A percentile compares a stretch with the other conserved stretches of the same genome.
Conservation (phyloP, 2,888 invertebrate species). For the Pterostichus niger region DNA sequence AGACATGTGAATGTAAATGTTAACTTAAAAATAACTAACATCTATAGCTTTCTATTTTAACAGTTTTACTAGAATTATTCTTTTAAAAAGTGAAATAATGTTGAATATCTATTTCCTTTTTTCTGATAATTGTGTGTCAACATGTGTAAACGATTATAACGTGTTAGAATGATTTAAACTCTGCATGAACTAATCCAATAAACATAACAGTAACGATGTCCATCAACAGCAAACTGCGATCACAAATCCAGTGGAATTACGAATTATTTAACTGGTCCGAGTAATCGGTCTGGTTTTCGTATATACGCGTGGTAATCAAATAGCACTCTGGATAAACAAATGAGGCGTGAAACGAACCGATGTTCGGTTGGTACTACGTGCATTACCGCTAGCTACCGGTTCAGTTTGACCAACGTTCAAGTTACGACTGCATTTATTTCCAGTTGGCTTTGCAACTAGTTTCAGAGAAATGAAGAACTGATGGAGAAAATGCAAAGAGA, state of each 20-base stretch:
- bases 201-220: constrained; percentile 19
- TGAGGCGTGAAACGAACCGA: constrained; percentile 58
- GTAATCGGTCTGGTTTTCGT: background rate
- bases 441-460: background rate
- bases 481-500: no score
- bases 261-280: constrained; percentile 50
- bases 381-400: constrained; percentile 23
- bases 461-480: no score
- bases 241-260: constrained; percentile 11
- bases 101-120: no score
- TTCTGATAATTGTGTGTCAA: no score
- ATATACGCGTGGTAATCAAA: constrained; percentile 43
- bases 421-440: background rate
- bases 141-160: no score
- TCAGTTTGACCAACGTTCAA: background rate
- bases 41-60: no score
- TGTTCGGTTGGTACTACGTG: constrained; percentile 36
- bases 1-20: no score
- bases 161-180: background rate
- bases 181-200: constrained; percentile 4
- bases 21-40: no score
- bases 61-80: no score
- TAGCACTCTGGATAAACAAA: constrained; percentile 55
- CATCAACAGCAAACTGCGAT: constrained; percentile 26
- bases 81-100: no score